Percentiles rank a stretch among this genome's conserved stretches.
These are phyloP conservation scores for Rotaria socialis DNA, from an alignment of 2,888 invertebrate genomes.

Conservation along the genomic window DNA sequence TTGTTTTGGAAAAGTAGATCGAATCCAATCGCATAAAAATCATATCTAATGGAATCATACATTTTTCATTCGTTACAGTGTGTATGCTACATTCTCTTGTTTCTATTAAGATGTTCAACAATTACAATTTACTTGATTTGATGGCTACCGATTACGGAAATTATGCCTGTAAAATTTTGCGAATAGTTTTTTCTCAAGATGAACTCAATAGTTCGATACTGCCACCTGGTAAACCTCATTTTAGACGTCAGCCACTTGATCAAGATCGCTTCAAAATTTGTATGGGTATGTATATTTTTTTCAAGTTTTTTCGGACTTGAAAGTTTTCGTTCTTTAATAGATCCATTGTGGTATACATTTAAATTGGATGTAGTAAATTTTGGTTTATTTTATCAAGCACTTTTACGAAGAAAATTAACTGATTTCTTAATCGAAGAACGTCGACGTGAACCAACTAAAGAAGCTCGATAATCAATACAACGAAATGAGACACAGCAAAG, in stretches of 20 bases:
- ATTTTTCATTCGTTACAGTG: no score
- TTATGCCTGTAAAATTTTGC: background rate
- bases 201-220: background rate
- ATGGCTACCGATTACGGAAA: background rate
- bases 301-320: background rate
- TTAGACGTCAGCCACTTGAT: background rate
- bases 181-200: background rate
- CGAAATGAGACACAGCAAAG: no score
- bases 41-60: no score
- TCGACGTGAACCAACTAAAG: background rate
- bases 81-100: no score
- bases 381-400: background rate
- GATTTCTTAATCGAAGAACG: background rate
- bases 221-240: conserved; percentile 1
- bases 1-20: no score
- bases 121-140: no score
- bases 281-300: background rate
- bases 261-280: background rate
- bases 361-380: background rate
- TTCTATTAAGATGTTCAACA: no score
- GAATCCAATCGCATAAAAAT: no score
- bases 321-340: background rate
- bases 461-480: background rate
- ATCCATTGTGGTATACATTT: background rate
- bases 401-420: background rate